Base-by-base conservation (phyloP, 2,888 invertebrate species). In the Argyresthia goedartella region DNA sequence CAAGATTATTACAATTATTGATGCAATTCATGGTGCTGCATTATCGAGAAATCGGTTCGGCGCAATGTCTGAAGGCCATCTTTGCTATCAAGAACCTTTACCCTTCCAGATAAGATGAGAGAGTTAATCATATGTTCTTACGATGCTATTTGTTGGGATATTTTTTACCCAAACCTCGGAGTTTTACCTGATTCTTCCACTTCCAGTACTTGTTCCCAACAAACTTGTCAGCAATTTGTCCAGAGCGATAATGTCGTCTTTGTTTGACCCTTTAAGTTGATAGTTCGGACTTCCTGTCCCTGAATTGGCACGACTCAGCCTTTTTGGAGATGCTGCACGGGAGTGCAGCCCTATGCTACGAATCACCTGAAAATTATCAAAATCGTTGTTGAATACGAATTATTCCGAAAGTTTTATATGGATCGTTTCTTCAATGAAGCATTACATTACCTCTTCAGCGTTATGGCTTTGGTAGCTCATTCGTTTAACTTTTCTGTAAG, bases 381-480 rank as follows among this genome's bases (percentile, higher is more conserved):
- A 36, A 36, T n/a, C 33, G 3, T 13, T 14, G 46, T 33, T 11
- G 34, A 46, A 52, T 43, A 39, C 25, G 6, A 25, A 25, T 2
- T 4, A 25, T 25, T 25, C 25, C 25, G 25, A 25, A 25, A 6
- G 25, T 25, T 25, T 25, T 25, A 25, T 25, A 25, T 6, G 25
- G 2, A 25, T 6, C 25, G 25, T 25, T 4, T 6, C 25, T 6
- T 25, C 25, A 6, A 6, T 25, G 25, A 6, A 6, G 25, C 25
- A 25, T 25, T 25, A 25, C 25, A 63, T 65, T 78, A 92, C 92
- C 81, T 91, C 91, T 41, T 91, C 91, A 13, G 89, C 88, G 43
- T 87, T 90, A 60, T 91, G 91, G 58, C 90, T 91, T 43, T 92
- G 91, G 64, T 92, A 93, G 65, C 92, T 92, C 81, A 91, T 88